Conservation (phyloP, 1,140 invertebrate genomes). For the Zaprionus taronus region DNA sequence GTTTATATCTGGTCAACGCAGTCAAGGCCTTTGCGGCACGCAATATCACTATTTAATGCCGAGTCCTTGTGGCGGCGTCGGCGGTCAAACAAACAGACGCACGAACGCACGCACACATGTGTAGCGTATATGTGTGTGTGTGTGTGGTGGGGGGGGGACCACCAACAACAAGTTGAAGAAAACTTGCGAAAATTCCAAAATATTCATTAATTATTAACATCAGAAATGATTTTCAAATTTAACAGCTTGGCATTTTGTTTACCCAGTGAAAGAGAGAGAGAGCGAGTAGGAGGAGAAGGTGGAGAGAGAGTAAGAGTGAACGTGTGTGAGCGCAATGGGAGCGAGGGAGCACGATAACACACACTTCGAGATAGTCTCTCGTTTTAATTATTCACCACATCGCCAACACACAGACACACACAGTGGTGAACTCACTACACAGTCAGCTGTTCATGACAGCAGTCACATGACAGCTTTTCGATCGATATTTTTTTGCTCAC, state of each 20-base stretch:
- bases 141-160: background rate
- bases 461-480: slow-evolving; percentile 80
- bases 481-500: slow-evolving; percentile 80
- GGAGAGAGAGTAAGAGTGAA: background rate
- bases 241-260: slow-evolving; percentile 63
- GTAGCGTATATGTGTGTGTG: background rate
- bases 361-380: background rate
- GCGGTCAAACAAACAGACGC: slow-evolving; percentile 8
- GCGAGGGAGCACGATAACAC: slow-evolving; percentile 14
- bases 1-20: slow-evolving; percentile 64
- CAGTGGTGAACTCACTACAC: slow-evolving; percentile 58
- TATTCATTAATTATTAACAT: slow-evolving; percentile 36
- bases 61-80: slow-evolving; percentile 54
- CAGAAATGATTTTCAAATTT: slow-evolving; percentile 48
- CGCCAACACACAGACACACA: slow-evolving; percentile 18
- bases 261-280: slow-evolving; percentile 47
- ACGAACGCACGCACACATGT: background rate
- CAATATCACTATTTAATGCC: slow-evolving; percentile 66
- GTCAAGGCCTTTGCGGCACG: slow-evolving; percentile 73
- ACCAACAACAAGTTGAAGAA: slow-evolving; percentile 15
- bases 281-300: background rate
- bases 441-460: slow-evolving; percentile 80
- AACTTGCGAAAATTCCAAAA: slow-evolving; percentile 13
- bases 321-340: slow-evolving; percentile 5
- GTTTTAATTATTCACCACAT: slow-evolving; percentile 25